Evolutionary conservation across 2,888 invertebrate genomes (phyloP).

Genomic region (Epistrophe grossulariae): DNA sequence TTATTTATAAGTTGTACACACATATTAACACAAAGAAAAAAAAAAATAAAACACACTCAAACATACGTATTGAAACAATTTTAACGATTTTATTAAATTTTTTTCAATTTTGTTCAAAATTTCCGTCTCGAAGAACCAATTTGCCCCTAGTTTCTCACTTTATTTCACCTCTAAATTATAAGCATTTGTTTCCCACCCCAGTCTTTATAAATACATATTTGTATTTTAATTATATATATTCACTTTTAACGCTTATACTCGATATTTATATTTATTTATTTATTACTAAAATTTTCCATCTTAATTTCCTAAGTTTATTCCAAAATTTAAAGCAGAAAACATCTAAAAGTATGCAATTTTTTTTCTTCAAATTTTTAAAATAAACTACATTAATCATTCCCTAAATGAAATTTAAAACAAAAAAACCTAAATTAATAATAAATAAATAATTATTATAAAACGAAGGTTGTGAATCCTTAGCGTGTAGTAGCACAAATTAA

Average conservation of each 20-base stretch:
- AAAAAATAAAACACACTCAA: slow-evolving; percentile 42
- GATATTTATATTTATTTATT: slow-evolving; percentile 69
- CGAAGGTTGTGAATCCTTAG: slow-evolving; percentile 76
- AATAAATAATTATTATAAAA: slow-evolving; percentile 53
- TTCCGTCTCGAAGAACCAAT: slow-evolving; percentile 40
- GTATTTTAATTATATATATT: slow-evolving; percentile 15
- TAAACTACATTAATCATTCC: slow-evolving; percentile 57
- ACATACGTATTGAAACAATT: slow-evolving; percentile 46
- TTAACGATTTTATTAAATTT: background rate
- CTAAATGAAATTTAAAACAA: slow-evolving; percentile 30
- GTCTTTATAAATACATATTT: background rate
- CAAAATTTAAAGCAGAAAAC: slow-evolving; percentile 3
- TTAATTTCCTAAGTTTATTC: background rate
- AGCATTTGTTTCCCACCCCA: slow-evolving; percentile 57
- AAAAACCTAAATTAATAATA: slow-evolving; percentile 31
- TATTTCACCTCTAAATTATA: slow-evolving; percentile 4
- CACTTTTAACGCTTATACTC: slow-evolving; percentile 40
- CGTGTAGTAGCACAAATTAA: slow-evolving; percentile 70
- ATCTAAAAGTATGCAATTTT: slow-evolving; percentile 22
- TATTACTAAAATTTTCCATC: slow-evolving; percentile 19
- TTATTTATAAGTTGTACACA: slow-evolving; percentile 38
- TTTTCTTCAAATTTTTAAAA: background rate
- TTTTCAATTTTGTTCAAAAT: slow-evolving; percentile 3
- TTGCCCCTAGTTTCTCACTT: background rate
- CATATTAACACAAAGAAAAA: slow-evolving; percentile 44